phyloP scores from a whole-genome alignment of 2,888 invertebrate genomes.

The Melanchra persicariae region DNA sequence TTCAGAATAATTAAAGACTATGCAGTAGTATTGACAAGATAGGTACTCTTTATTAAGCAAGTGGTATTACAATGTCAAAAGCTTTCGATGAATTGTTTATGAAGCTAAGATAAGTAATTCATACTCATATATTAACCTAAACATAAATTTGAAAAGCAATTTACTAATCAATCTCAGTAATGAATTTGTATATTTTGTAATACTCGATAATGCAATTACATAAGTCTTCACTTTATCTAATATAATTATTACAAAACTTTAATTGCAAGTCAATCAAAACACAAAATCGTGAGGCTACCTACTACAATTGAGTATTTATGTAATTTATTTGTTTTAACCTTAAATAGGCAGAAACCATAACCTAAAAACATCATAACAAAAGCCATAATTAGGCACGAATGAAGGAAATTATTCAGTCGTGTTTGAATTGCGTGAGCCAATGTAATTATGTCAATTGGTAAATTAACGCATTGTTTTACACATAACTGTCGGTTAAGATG shows the following conservation, averaged over 20 bases:
- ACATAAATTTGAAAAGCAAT: conserved; percentile 2
- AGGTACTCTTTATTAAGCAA: neutral
- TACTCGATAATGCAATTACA: conserved; percentile 37
- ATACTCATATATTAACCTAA: neutral
- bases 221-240: conserved; percentile 26
- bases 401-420: conserved; percentile 51
- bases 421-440: conserved; percentile 45
- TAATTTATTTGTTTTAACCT: conserved; percentile 46
- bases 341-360: conserved; percentile 47
- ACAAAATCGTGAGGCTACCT: conserved; percentile 47
- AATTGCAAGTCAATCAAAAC: conserved; percentile 43
- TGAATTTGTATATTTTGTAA: conserved; percentile 26
- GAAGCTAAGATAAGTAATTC: neutral
- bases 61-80: conserved; percentile 2
- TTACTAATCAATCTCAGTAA: conserved; percentile 26
- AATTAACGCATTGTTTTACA: conserved; percentile 43
- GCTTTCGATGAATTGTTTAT: neutral
- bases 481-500: neutral
- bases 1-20: neutral
- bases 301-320: conserved; percentile 37
- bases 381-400: conserved; percentile 38
- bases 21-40: neutral
- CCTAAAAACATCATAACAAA: conserved; percentile 52
- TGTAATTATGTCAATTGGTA: conserved; percentile 54
- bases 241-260: conserved; percentile 27